Percentiles rank a stretch among this genome's conserved stretches.
These are phyloP conservation scores for Echinometra lucunter DNA, from an alignment of 53 echinoderm and acorn worm species.

Conservation along the genomic window DNA sequence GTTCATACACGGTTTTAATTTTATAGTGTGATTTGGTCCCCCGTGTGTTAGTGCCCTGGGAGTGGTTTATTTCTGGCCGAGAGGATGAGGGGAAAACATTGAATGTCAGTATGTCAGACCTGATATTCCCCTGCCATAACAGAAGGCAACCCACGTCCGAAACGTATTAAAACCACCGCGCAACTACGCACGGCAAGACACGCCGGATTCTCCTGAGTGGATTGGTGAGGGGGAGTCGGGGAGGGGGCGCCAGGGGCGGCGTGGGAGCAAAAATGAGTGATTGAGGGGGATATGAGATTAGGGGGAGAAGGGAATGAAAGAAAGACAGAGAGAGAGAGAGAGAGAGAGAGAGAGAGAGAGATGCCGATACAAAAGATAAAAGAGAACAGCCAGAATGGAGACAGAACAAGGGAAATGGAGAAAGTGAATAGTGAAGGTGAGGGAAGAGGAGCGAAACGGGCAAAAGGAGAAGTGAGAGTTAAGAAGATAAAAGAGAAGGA, in stretches of 20 bases:
- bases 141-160: neutral
- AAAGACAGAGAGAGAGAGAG: neutral
- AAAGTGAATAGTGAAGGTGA: too few relatives aligned
- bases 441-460: too few relatives aligned
- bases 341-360: neutral
- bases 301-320: neutral
- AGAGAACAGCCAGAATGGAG: too few relatives aligned
- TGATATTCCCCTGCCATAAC: conserved; percentile 24
- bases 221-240: neutral
- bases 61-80: conserved; percentile 4
- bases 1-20: too few relatives aligned
- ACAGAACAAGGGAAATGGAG: neutral
- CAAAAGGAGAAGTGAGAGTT: neutral
- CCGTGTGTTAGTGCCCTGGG: neutral
- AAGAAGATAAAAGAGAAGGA: neutral
- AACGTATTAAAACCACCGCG: conserved; percentile 8
- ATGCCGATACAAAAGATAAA: too few relatives aligned
- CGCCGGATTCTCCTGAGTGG: too few relatives aligned
- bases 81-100: conserved; percentile 41
- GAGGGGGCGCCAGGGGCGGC: neutral
- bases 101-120: conserved; percentile 35
- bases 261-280: neutral
- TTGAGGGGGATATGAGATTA: too few relatives aligned
- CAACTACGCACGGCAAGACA: neutral
- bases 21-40: neutral